Conservation (phyloP, 2,797 vertebrate genomes). For the Crenichthys baileyi region DNA sequence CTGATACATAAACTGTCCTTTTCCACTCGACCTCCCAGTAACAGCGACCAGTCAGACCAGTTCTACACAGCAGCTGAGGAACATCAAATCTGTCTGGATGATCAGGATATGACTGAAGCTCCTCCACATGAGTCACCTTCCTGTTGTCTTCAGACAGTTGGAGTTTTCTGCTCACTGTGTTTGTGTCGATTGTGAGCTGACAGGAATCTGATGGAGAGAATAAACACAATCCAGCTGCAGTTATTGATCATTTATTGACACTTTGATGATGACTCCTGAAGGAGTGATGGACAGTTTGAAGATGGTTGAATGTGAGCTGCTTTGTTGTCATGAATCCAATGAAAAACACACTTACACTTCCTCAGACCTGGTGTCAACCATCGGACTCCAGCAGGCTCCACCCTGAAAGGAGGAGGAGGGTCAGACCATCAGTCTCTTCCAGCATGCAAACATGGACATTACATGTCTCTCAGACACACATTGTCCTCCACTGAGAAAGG, state of each 20-base stretch:
- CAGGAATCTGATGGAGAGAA: background rate
- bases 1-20: rapidly evolving
- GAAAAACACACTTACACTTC: background rate
- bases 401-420: background rate
- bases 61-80: background rate
- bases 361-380: background rate
- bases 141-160: background rate
- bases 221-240: background rate
- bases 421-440: background rate
- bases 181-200: background rate
- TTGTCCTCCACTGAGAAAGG: too few species aligned
- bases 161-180: background rate
- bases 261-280: background rate
- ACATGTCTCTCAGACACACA: too few species aligned
- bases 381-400: background rate
- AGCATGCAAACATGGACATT: background rate
- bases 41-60: background rate
- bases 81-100: background rate
- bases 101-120: background rate
- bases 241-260: background rate
- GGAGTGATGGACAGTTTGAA: background rate
- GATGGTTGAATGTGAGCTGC: background rate
- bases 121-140: background rate
- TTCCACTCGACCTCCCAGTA: background rate
- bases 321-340: background rate